Evolutionary conservation across 2,888 invertebrate genomes (phyloP), one percentile per base, ranked within the genome.

Genomic region (Steinernema hermaphroditum): DNA sequence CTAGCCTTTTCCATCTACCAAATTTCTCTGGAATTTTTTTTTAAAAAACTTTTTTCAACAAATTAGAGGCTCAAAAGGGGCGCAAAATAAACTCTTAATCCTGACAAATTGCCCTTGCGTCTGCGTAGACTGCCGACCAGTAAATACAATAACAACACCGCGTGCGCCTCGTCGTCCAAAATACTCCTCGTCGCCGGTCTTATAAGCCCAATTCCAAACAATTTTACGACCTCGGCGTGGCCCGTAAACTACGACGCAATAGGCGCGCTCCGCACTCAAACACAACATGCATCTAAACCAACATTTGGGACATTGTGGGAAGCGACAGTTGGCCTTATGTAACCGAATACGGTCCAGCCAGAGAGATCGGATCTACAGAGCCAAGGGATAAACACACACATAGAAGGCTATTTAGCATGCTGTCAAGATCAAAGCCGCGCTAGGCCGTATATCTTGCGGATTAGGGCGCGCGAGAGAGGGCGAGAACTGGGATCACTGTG

Each of bases 181-280:
- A 54, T 24, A 27, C 19, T 24, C 54, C n/a, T 16, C 8, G 9
- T 46, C n/a, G n/a, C 46, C 46, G 6, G 6, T 46, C 54, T 9
- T 6, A 54, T 54, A 54, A 54, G 54, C 54, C 54, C 27, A 27
- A 54, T 54, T 54, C 54, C 54, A 54, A 54, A 54, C 54, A 54
- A 54, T 54, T 54, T 54, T 54, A 54, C 54, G 54, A 54, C 27
- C 16, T 19, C 16, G 16, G n/a, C 46, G 46, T 54, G 24, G 54
- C 24, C 27, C 54, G 54, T 54, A 54, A 54, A 54, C 19, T 54
- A n/a, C n/a, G 54, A 54, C 54, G 54, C 54, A 54, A 54, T 27
- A 6, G 54, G 27, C 6, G 54, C 54, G 54, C 54, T 14, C 54
- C 54, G 54, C 54, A 6, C 54, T 22, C 54, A 54, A 54, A 54